Evolutionary conservation across 2,113 vertebrate species (phyloP).

Genomic region (Okapia johnstoni): DNA sequence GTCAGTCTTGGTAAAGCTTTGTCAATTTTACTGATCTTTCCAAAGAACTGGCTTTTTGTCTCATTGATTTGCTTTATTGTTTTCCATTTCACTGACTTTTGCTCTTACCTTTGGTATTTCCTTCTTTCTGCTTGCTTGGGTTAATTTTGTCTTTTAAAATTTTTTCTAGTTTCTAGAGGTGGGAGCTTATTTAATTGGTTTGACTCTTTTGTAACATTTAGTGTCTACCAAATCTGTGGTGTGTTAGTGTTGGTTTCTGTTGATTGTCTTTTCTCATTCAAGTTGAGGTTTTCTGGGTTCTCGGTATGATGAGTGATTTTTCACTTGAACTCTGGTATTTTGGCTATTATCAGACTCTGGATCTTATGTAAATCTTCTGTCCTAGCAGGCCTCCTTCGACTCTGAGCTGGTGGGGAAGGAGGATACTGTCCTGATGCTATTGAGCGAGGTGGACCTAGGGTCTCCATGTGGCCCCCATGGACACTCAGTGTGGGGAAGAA

Average conservation of each 20-base stretch:
- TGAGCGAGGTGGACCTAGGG: rapidly evolving
- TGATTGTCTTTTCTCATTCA: not conserved
- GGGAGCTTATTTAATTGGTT: not conserved
- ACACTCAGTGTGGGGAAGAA: not conserved
- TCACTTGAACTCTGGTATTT: not conserved
- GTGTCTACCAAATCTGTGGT: not conserved
- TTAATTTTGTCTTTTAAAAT: not conserved
- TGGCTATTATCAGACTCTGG: not conserved
- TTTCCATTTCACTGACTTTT: not conserved
- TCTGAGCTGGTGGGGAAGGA: not conserved
- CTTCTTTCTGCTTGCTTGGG: not conserved
- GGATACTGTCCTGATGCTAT: not conserved
- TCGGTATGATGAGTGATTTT: not conserved
- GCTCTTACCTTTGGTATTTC: not conserved
- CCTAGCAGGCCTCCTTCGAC: rapidly evolving
- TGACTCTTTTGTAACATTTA: not conserved
- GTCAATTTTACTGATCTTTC: not conserved
- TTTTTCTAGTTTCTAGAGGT: not conserved
- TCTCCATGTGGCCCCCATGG: not conserved
- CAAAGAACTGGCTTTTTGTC: not conserved
- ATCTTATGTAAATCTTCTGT: not conserved
- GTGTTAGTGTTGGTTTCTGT: not conserved
- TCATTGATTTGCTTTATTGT: not conserved
- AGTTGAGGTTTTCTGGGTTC: not conserved
- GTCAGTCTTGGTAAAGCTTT: not conserved